phyloP scores from a whole-genome alignment of 2,888 invertebrate species.

The Patella ulyssiponensis region DNA sequence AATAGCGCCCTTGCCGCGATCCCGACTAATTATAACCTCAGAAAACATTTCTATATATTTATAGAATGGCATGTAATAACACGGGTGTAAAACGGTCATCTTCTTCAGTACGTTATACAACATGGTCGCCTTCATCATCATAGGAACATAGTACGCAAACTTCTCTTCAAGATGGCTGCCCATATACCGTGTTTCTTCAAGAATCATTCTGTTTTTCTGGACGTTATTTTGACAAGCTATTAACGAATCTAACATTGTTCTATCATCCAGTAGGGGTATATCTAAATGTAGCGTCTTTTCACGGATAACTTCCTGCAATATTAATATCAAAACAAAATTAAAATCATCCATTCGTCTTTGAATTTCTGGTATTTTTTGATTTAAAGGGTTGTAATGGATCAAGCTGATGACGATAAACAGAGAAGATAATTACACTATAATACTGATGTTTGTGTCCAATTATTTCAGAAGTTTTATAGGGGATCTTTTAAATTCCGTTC shows the following conservation, averaged over 20 bases:
- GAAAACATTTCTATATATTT: conserved; percentile 62
- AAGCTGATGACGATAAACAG: too few relatives aligned
- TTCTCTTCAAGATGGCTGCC: conserved; percentile 67
- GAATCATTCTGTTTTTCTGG: conserved; percentile 59
- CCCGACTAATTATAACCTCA: conserved; percentile 54
- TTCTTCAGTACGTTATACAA: conserved; percentile 64
- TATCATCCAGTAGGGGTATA: conserved; percentile 66
- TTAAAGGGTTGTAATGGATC: not conserved
- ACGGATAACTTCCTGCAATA: conserved; percentile 61
- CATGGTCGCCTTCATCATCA: conserved; percentile 66
- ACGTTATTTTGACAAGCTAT: conserved; percentile 63
- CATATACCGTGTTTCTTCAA: conserved; percentile 67
- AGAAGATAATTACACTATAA: too few relatives aligned
- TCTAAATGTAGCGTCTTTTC: conserved; percentile 65
- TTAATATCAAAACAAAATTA: not conserved
- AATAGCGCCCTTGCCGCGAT: conserved; percentile 66
- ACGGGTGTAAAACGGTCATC: conserved; percentile 61
- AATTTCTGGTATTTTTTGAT: not conserved
- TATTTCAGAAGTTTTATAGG: too few relatives aligned
- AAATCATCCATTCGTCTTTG: not conserved
- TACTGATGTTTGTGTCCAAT: too few relatives aligned
- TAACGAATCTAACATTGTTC: conserved; percentile 66
- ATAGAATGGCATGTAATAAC: conserved; percentile 66
- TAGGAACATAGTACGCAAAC: conserved; percentile 63
- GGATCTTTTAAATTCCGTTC: too few relatives aligned